Evolutionary conservation across 30 jellyfish, hydroid and myxozoan genomes (phyloP).

Genomic region (Morbakka virulenta): DNA sequence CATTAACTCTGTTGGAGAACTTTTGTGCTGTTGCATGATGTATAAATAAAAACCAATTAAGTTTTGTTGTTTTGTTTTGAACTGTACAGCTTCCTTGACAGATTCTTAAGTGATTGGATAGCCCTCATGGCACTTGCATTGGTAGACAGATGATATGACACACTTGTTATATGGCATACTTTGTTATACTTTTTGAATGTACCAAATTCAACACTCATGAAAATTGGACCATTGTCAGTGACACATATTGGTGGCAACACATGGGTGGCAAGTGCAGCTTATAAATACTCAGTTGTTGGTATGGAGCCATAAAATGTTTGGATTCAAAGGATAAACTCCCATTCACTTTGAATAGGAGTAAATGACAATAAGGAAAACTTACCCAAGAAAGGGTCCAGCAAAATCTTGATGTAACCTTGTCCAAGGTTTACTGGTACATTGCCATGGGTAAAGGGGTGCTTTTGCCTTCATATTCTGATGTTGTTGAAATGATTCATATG

Average conservation of each 20-base stretch:
- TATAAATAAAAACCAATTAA: neutral
- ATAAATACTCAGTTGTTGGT: neutral
- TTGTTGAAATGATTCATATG: neutral
- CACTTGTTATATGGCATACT: conserved; percentile 20
- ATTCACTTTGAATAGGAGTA: neutral
- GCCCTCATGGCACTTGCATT: conserved; percentile 43
- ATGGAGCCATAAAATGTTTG: neutral
- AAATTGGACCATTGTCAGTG: conserved; percentile 31
- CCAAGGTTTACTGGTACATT: conserved; percentile 1
- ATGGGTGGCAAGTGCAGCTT: neutral
- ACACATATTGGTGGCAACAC: conserved; percentile 35
- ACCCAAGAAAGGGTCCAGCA: conserved; percentile 47
- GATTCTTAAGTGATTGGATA: conserved; percentile 11
- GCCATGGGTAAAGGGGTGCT: conserved; percentile 6
- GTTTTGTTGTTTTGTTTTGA: neutral
- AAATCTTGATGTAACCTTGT: neutral
- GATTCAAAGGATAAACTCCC: neutral
- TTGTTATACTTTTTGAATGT: neutral
- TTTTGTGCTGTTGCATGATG: conserved; percentile 22
- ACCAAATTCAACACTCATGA: conserved; percentile 7
- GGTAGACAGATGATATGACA: conserved; percentile 46
- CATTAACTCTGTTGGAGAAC: conserved; percentile 20
- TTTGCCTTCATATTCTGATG: neutral
- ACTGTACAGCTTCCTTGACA: neutral
- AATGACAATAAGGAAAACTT: neutral